These are phyloP conservation scores for Coptodon rendalli DNA, from an alignment of 2,113 vertebrate species.

Conservation along the genomic window DNA sequence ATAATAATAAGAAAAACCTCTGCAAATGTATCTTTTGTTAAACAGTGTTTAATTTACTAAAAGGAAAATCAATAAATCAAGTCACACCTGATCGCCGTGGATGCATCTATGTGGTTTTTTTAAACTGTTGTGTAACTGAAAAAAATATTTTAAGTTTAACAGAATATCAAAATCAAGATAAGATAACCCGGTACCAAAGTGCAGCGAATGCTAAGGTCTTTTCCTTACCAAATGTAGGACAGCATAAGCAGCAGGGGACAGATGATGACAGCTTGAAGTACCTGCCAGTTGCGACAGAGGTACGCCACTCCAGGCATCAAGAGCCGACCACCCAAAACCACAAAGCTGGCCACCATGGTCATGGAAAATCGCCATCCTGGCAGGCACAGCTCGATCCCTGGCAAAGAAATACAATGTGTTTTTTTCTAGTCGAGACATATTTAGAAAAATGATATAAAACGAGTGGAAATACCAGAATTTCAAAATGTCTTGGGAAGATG, in stretches of 20 bases:
- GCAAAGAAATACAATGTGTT: not conserved
- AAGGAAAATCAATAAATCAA: not conserved
- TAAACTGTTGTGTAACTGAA: not conserved
- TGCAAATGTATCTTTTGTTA: not conserved
- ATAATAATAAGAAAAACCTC: rapidly evolving
- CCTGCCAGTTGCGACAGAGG: slow-evolving; percentile 89
- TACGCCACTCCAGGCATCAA: slow-evolving; percentile 89
- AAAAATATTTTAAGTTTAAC: not conserved
- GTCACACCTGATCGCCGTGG: not conserved
- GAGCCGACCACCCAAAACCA: slow-evolving; percentile 87
- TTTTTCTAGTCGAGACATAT: not conserved
- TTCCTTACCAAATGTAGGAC: slow-evolving; percentile 86
- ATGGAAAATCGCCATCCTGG: slow-evolving; percentile 89
- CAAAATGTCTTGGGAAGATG: not conserved
- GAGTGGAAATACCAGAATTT: not conserved
- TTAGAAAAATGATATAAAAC: not conserved
- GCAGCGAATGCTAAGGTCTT: not conserved
- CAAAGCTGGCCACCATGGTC: slow-evolving; percentile 94
- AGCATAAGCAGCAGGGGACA: slow-evolving; percentile 92
- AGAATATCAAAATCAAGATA: not conserved
- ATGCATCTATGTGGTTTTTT: not conserved
- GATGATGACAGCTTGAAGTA: slow-evolving; percentile 90
- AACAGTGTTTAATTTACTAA: not conserved
- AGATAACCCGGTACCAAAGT: not conserved
- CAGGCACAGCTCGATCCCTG: slow-evolving; percentile 93